These are phyloP conservation scores for Labeo calbasu DNA, from an alignment of 2,797 vertebrate species.

Conservation along the genomic window DNA sequence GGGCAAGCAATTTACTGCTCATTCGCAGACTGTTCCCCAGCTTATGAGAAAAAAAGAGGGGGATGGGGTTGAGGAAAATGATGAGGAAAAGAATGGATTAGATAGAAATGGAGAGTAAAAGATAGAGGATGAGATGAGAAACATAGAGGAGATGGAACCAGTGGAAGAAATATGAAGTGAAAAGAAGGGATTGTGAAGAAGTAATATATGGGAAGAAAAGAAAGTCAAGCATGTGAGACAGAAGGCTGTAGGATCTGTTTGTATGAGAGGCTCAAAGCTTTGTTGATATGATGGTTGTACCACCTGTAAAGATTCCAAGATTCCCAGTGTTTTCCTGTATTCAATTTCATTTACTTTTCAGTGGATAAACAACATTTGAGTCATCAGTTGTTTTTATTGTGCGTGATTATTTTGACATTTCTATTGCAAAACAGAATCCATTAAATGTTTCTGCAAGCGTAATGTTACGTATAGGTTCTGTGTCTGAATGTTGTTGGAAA, in stretches of 20 bases:
- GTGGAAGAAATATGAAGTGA: conserved; percentile 38
- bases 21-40: conserved; percentile 69
- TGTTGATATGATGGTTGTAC: conserved; percentile 41
- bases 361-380: conserved; percentile 43
- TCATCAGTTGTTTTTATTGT: conserved; percentile 16
- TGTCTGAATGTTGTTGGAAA: conserved; percentile 47
- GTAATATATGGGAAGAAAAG: conserved; percentile 35
- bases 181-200: conserved; percentile 37
- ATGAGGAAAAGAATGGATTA: conserved; percentile 24
- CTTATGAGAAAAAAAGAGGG: conserved; percentile 54
- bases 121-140: conserved; percentile 40
- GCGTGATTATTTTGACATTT: conserved; percentile 24
- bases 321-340: conserved; percentile 36
- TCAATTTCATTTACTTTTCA: conserved; percentile 11
- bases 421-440: conserved; percentile 17
- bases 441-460: conserved; percentile 10
- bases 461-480: conserved; percentile 27
- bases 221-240: not conserved
- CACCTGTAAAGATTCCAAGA: conserved; percentile 41
- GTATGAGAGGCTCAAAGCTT: conserved; percentile 3
- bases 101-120: conserved; percentile 27
- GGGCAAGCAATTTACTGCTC: conserved; percentile 79
- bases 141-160: not conserved
- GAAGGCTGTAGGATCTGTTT: conserved; percentile 22
- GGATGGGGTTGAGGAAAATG: conserved; percentile 17